phyloP scores from a whole-genome alignment of 2,113 vertebrate genomes.

The Paracyprichromis sp. region DNA sequence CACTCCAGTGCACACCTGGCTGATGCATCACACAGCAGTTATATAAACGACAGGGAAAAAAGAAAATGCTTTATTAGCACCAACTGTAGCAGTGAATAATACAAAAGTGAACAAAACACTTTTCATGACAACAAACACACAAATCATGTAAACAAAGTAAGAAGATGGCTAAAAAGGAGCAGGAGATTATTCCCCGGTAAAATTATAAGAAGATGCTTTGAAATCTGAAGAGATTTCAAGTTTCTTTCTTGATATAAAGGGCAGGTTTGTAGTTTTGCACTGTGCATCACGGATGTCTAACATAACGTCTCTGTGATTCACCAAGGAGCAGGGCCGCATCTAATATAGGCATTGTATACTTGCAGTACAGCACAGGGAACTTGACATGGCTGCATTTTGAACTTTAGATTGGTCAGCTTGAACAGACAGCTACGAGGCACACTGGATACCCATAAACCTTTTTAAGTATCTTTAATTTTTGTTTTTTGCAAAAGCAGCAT shows the following conservation, averaged over 20 bases:
- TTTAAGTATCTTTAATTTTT: not conserved
- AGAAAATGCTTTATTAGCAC: not conserved
- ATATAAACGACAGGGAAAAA: not conserved
- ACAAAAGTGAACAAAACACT: not conserved
- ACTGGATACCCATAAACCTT: not conserved
- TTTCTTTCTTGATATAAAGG: not conserved
- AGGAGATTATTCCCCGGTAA: not conserved
- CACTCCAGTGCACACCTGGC: slow-evolving; percentile 22
- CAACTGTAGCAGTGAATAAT: not conserved
- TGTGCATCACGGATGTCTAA: not conserved
- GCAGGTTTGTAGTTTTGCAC: not conserved
- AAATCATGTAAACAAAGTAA: not conserved
- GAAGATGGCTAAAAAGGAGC: not conserved
- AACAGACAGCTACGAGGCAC: not conserved
- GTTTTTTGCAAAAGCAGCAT: not conserved
- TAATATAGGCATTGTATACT: not conserved
- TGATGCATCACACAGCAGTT: not conserved
- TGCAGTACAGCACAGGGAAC: not conserved
- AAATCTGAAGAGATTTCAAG: not conserved
- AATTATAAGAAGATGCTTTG: not conserved
- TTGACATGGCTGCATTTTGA: not conserved
- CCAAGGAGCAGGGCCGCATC: not conserved
- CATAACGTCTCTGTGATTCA: not conserved
- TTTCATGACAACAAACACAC: not conserved
- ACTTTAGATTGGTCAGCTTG: not conserved